phyloP scores from a whole-genome alignment of 2,113 vertebrate species.

The Antechinus flavipes region DNA sequence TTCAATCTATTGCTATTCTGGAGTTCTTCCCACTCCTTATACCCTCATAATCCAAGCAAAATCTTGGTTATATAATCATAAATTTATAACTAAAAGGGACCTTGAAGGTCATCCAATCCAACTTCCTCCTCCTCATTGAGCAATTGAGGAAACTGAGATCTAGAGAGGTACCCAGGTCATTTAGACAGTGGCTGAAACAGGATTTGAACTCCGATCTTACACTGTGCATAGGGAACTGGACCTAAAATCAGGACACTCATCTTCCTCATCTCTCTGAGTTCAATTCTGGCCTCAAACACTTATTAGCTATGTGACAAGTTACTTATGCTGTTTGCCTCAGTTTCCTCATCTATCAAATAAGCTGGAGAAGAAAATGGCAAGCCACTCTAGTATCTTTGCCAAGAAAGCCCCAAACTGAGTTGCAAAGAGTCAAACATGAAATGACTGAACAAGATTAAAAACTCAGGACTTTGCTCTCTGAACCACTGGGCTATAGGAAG shows the following conservation, averaged over 20 bases:
- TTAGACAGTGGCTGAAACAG: neutral
- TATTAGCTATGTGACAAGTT: neutral
- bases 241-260: neutral
- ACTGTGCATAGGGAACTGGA: neutral
- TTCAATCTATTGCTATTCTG: neutral
- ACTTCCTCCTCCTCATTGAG: neutral
- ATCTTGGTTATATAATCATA: constrained; percentile 6
- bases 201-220: neutral
- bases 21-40: neutral
- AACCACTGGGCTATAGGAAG: neutral
- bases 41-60: constrained; percentile 1
- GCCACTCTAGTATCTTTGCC: neutral
- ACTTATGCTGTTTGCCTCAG: neutral
- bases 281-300: neutral
- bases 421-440: neutral
- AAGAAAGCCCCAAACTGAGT: neutral
- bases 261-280: neutral
- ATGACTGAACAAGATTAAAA: neutral
- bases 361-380: neutral
- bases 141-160: neutral
- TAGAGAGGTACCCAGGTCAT: neutral
- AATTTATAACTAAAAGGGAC: neutral
- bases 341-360: neutral
- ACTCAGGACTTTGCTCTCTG: neutral
- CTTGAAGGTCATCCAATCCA: neutral